Base-by-base conservation (phyloP, 2,888 invertebrate genomes). In the Aromia moschata region DNA sequence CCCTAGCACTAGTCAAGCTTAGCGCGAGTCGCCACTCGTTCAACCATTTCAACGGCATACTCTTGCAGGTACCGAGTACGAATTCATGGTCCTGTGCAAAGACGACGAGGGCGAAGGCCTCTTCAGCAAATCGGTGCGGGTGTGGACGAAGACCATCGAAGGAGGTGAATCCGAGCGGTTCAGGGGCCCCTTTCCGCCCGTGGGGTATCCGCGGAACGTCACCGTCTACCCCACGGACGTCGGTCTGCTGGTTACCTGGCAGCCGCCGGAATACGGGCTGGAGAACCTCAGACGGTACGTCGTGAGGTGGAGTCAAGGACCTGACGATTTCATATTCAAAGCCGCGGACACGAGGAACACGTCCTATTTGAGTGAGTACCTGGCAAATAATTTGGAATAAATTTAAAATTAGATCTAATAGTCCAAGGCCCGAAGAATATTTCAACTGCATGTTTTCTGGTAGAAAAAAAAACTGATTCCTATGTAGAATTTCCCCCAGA, bases 51-150 rank as follows among this genome's bases (percentile, higher is more conserved):
- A n/a, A n/a, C n/a, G n/a, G n/a, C n/a, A n/a, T n/a, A n/a, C n/a
- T 16, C 7, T 66, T 73, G 33, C 45, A 80, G 80, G 82, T 61
- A 85, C 89, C 15, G 88, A 90, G 75, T 96, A 96, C 80, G 95
- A 96, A 81, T 89, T 97, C 76, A 93, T 94, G 86, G 92, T 97
- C 44, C 85, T 94, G 45, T 90, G 94, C 69, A 91, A 93, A 78
- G 95, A 96, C 80, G 87, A 90, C 73, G 84, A 88, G 60, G 95
- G 95, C 4, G 94, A 95, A 73, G 95, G 96, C 16, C 89, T 94
- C 82, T 94, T 94, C 77, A 96, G 96, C 80, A 92, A 93, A 79
- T 86, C 91, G 9, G 84, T 94, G 20, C 86, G 87, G 70, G 87
- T 90, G 54, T 86, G 86, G 74, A 95, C 95, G 0, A 86, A 87